A percentile compares a stretch with the other conserved stretches of the same genome.
Conservation (phyloP, 2,888 invertebrate genomes). For the Disparrhopalites patrizii region DNA sequence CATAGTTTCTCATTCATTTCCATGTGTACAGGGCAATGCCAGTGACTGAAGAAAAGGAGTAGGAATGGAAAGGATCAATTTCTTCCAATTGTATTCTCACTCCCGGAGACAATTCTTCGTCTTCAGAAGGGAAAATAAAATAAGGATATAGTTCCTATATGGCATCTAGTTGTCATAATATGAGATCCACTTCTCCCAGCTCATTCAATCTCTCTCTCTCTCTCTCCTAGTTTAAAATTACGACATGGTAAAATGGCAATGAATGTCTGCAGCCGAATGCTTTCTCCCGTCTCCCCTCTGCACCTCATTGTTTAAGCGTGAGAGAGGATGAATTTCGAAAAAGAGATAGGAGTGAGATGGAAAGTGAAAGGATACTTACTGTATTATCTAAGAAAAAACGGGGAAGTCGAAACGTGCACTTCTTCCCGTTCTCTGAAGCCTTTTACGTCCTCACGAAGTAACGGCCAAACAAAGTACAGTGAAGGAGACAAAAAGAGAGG, state of each 20-base stretch:
- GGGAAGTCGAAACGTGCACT: not conserved
- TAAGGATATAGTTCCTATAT: not conserved
- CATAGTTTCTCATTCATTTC: not conserved
- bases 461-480: too few species aligned
- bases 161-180: slow-evolving; percentile 11
- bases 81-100: slow-evolving; percentile 4
- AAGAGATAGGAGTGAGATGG: not conserved
- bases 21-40: not conserved
- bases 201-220: not conserved
- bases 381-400: too few species aligned
- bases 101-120: slow-evolving; percentile 1
- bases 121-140: not conserved
- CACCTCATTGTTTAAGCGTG: too few species aligned
- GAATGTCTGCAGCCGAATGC: slow-evolving; percentile 12
- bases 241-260: slow-evolving; percentile 16
- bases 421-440: too few species aligned
- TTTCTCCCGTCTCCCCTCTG: not conserved
- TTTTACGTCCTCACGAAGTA: too few species aligned
- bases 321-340: slow-evolving; percentile 6
- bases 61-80: slow-evolving; percentile 3
- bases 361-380: not conserved
- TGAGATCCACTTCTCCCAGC: slow-evolving; percentile 5
- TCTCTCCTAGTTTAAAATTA: slow-evolving; percentile 1
- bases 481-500: not conserved
- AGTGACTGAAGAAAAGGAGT: not conserved